Base-by-base conservation (phyloP, 1,140 invertebrate species). In the Acromyrmex heyeri region DNA sequence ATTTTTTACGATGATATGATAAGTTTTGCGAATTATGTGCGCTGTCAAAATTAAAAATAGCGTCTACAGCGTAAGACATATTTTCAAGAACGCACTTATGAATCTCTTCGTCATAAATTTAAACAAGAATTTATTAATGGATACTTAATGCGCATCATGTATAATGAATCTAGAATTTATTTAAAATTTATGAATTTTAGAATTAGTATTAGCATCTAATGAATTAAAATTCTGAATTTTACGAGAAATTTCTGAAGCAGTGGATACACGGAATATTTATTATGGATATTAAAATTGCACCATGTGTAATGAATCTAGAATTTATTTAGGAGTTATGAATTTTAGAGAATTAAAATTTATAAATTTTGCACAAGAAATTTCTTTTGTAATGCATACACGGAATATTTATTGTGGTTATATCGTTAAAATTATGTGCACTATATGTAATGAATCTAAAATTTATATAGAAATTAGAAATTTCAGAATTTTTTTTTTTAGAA, bases 1-100 rank as follows among this genome's bases (percentile, higher is more conserved):
- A 73, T 73, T 57, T 59, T 30, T 73, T 34, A 48, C 24, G 50
- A 6, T 14, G 48, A 72, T 72, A 16, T 38, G 67, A 73, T 30
- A 59, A 59, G 38, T 73, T 21, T 30, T 21, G 53, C 67, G 62
- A 34, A 67, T 79, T 82, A 55, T 27, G 50, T 24, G 57, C 34
- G 50, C 30, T 44, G 24, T 14, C 27, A 34, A 50, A 6, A 61
- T 82, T 82, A 82, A 61, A 59, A 72, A 61, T 82, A 59, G 55
- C 34, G 16, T n/a, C 10, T 48, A 10, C 10, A 14, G 3, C 18
- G 34, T 12, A 18, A 44, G 6, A 81, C 10, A 21, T 14, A 44
- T 44, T 38, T 55, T 16, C 62, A 48, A 27, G 53, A 16, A 57
- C 8, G 16, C 21, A 14, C 30, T 44, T 27, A 38, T 14, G 34